A percentile compares a stretch with the other conserved stretches of the same genome.
Conservation (phyloP, 2,797 vertebrate genomes). For the Rousettus madagascariensis region DNA sequence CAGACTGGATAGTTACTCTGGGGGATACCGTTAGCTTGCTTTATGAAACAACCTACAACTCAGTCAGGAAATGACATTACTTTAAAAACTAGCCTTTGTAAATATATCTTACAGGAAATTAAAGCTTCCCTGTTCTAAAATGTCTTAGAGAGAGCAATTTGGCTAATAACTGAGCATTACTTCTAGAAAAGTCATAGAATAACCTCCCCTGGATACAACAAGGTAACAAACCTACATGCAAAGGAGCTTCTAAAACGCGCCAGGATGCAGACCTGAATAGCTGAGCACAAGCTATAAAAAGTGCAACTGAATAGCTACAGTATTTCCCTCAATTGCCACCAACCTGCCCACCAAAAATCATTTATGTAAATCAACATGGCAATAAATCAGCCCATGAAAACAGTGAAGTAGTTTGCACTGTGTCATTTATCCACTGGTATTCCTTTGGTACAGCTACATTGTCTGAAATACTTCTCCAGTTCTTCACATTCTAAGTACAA, state of each 20-base stretch:
- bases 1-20: background rate
- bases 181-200: conserved; percentile 61
- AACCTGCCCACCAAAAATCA: conserved; percentile 20
- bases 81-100: conserved; percentile 47
- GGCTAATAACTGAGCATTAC: conserved; percentile 10
- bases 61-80: conserved; percentile 39
- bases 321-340: background rate
- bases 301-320: background rate
- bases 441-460: conserved; percentile 2
- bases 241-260: background rate
- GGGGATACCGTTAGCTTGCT: conserved; percentile 13
- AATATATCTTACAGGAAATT: conserved; percentile 27
- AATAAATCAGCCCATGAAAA: conserved; percentile 26
- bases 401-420: background rate
- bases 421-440: background rate
- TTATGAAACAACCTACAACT: conserved; percentile 45
- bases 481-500: background rate
- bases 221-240: background rate
- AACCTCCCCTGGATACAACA: conserved; percentile 4
- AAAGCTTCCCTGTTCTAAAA: conserved; percentile 38
- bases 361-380: conserved; percentile 5
- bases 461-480: conserved; percentile 39
- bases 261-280: background rate
- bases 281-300: conserved; percentile 14
- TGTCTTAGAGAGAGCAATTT: conserved; percentile 37